Conservation (phyloP, 2,888 invertebrate species). For the Polydesmus complanatus region DNA sequence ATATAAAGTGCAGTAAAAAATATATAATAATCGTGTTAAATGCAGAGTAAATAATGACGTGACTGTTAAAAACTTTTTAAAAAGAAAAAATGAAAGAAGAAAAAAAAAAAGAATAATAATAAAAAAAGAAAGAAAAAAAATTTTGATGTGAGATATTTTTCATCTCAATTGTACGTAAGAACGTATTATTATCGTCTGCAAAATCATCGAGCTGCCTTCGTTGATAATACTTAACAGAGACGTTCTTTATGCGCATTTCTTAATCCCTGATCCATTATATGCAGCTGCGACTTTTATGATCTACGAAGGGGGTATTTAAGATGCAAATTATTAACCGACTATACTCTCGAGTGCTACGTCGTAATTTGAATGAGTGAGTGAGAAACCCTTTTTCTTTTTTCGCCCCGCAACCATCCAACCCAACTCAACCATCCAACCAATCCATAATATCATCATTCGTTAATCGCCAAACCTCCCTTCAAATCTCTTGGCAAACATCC, state of each 20-base stretch:
- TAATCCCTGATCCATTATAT: constrained; percentile 11
- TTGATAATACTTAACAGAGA: no score
- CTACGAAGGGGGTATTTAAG: constrained; percentile 11
- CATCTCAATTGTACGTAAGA: no score
- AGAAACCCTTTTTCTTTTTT: background rate
- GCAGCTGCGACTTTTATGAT: constrained; percentile 12
- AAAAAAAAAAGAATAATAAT: no score
- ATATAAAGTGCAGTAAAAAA: no score
- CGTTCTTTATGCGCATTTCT: background rate
- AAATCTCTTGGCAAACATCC: background rate
- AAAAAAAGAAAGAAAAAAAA: no score
- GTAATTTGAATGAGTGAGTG: background rate
- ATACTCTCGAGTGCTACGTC: background rate
- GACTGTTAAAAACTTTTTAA: no score
- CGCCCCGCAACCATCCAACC: background rate
- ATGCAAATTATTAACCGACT: constrained; percentile 12
- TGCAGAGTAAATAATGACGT: no score
- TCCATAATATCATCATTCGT: background rate
- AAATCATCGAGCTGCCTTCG: no score
- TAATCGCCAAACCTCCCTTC: background rate
- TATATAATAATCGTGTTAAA: no score
- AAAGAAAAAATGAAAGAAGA: no score
- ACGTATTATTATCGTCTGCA: no score
- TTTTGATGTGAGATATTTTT: no score
- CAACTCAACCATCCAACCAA: background rate